Evolutionary conservation across 2,113 vertebrate species (phyloP).

Genomic region (Paradoxurus hermaphroditus): DNA sequence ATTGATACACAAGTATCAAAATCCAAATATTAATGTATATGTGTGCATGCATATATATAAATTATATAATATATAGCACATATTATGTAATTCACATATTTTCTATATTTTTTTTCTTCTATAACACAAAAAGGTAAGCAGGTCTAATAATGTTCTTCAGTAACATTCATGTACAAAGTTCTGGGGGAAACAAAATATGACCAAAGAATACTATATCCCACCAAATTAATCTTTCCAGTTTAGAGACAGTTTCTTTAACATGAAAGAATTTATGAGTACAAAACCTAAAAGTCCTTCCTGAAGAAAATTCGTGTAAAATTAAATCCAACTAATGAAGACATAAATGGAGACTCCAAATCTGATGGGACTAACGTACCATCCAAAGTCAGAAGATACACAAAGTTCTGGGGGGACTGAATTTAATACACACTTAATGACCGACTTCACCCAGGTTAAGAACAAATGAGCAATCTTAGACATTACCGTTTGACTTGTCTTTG

Average conservation of each 20-base stretch:
- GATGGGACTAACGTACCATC: rapidly evolving
- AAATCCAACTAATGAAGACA: not conserved
- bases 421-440: not conserved
- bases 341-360: not conserved
- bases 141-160: not conserved
- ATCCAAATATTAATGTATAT: not conserved
- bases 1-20: not conserved
- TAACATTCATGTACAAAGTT: not conserved
- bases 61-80: not conserved
- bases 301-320: not conserved
- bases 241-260: not conserved
- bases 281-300: not conserved
- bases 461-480: not conserved
- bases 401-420: not conserved
- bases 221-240: not conserved
- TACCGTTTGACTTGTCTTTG: not conserved
- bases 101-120: not conserved
- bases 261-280: not conserved
- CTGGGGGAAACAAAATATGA: not conserved
- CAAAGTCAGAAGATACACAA: not conserved
- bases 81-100: not conserved
- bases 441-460: not conserved
- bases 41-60: not conserved
- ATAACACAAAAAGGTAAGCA: not conserved
- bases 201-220: not conserved